Evolutionary conservation across 2,888 invertebrate genomes (phyloP).

Genomic region (Aquatica leii): DNA sequence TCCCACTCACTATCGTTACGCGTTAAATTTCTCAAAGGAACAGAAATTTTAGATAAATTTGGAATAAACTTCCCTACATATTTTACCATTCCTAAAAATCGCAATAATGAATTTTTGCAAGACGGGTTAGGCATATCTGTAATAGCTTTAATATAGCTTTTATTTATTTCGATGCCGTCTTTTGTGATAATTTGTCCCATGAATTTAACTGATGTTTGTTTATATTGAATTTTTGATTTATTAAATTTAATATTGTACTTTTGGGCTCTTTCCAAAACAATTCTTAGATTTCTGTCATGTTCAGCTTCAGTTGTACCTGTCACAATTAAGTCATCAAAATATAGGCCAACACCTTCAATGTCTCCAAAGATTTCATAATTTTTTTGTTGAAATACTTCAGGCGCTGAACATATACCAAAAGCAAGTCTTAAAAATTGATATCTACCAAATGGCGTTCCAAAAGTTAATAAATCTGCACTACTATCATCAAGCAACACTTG

Average conservation of each 20-base stretch:
- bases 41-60: neutral
- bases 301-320: constrained; percentile 28
- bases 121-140: constrained; percentile 35
- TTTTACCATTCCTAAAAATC: constrained; percentile 32
- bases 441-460: constrained; percentile 36
- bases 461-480: constrained; percentile 18
- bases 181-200: constrained; percentile 31
- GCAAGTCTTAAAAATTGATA: constrained; percentile 42
- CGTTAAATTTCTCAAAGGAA: constrained; percentile 1
- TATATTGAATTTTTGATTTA: constrained; percentile 22
- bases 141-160: constrained; percentile 38
- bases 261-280: constrained; percentile 8
- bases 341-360: constrained; percentile 40
- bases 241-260: constrained; percentile 25
- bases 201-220: constrained; percentile 12
- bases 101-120: constrained; percentile 19
- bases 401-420: constrained; percentile 37
- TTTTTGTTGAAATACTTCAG: constrained; percentile 43
- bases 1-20: constrained; percentile 16
- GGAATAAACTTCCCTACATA: constrained; percentile 3
- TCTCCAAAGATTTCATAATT: constrained; percentile 41
- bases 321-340: constrained; percentile 46
- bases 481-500: constrained; percentile 20
- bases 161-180: constrained; percentile 11
- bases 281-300: constrained; percentile 26